Evolutionary conservation across 2,888 invertebrate genomes (phyloP).

Genomic region (Caenorhabditis zanzibari): DNA sequence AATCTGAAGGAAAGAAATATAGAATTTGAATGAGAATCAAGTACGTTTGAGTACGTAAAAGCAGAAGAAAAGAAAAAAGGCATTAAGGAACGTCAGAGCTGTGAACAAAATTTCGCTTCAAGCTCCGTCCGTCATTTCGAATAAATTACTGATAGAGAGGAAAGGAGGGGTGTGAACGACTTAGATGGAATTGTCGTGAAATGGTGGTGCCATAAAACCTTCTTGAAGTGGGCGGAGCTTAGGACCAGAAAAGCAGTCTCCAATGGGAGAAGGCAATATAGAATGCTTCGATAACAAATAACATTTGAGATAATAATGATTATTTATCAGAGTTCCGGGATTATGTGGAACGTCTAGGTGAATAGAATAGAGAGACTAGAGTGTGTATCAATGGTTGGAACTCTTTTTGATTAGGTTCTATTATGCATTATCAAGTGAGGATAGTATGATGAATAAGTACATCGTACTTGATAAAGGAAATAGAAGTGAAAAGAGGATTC

Average conservation of each 20-base stretch:
- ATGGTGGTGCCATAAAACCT: neutral
- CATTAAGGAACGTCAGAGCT: conserved; percentile 1
- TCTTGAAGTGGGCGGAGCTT: conserved; percentile 1
- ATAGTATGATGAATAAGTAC: too few species aligned
- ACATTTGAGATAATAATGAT: too few species aligned
- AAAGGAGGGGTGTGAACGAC: neutral
- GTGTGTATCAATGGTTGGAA: too few species aligned
- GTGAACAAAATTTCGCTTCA: neutral
- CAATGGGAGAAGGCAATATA: neutral
- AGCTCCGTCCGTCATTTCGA: conserved; percentile 3
- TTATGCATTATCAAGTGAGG: too few species aligned
- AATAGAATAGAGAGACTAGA: too few species aligned
- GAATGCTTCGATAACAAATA: neutral
- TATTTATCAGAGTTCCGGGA: too few species aligned
- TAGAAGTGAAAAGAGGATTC: neutral
- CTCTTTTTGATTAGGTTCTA: too few species aligned
- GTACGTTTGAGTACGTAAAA: neutral
- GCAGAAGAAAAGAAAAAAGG: conserved; percentile 4
- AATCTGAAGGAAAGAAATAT: conserved; percentile 1
- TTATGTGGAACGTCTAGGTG: too few species aligned
- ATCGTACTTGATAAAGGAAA: too few species aligned
- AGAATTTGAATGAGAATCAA: neutral
- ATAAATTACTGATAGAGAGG: neutral
- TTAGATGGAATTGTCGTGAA: neutral
- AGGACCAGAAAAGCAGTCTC: neutral